Evolutionary conservation across 2,888 invertebrate genomes (phyloP), one percentile per base, ranked within the genome.

Genomic region (Drosophila paucipuncta): DNA sequence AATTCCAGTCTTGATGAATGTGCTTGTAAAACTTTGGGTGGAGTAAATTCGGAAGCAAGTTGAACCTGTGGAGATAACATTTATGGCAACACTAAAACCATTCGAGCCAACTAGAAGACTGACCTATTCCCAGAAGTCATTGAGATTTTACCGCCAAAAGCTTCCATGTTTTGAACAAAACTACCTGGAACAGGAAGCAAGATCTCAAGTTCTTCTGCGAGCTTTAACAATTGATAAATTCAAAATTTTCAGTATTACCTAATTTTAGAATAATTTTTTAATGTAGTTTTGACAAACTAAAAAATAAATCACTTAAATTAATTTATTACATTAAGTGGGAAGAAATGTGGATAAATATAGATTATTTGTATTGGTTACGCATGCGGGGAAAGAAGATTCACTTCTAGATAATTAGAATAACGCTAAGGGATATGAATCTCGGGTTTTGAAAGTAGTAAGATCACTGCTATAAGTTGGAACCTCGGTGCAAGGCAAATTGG

Each of bases 11-110:
- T 10, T 5, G 16, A 16, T 30, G 13, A 22, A 22, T 58, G 35
- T 49, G n/a, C 2, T 33, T 55, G 39, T 54, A 2, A 33, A 33
- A 22, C 13, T 33, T 6, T 31, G 28, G 39, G 31, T 67, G 47
- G 9, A 49, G 11, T 25, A 30, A 30, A 52, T 63, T 72, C 60
- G 65, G 81, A 80, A 81, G 80, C 81, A 65, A 72, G 80, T 80
- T 80, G 80, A 68, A 68, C 53, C 30, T 49, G 22, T 37, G 64
- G 50, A 60, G 6, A 25, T 30, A 61, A 37, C 7, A 61, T 53
- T 22, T 22, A 16, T 70, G 37, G 65, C 35, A 52, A 43, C 22
- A 28, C 28, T 41, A 63, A 68, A 53, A 73, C 73, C 54, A 65
- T 52, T 68, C 62, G 53, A 50, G 22, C 50, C 50, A 55, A 68